Evolutionary conservation across 2,113 vertebrate genomes (phyloP).

Genomic region (Hiodon alosoides): DNA sequence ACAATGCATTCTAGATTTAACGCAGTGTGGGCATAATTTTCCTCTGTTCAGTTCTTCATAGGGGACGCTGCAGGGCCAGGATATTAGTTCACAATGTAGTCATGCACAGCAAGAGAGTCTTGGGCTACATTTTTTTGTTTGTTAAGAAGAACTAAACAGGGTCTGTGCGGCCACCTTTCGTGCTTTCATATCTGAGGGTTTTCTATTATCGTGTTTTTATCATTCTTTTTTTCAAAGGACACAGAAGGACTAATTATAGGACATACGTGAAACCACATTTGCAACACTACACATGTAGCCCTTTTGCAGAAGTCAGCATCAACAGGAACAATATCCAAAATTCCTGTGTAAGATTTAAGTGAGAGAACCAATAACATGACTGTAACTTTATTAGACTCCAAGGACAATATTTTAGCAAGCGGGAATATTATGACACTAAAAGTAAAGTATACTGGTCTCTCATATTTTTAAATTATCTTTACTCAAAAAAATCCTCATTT

Average conservation of each 20-base stretch:
- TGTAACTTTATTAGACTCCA: no score
- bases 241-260: no score
- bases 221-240: no score
- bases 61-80: conserved; percentile 12
- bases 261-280: neutral
- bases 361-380: neutral
- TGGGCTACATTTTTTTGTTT: conserved; percentile 17
- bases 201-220: no score
- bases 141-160: neutral
- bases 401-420: no score
- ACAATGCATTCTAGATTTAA: conserved; percentile 79
- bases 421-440: no score
- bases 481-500: no score
- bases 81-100: conserved; percentile 16
- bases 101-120: conserved; percentile 17
- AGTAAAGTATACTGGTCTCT: no score
- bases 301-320: neutral
- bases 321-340: neutral
- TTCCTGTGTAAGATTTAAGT: neutral
- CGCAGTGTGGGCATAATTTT: conserved; percentile 59
- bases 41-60: conserved; percentile 8
- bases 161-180: neutral
- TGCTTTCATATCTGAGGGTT: no score
- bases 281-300: neutral
- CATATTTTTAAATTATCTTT: no score